phyloP scores from a whole-genome alignment of 2,888 invertebrate genomes.

The Halictus ligatus region DNA sequence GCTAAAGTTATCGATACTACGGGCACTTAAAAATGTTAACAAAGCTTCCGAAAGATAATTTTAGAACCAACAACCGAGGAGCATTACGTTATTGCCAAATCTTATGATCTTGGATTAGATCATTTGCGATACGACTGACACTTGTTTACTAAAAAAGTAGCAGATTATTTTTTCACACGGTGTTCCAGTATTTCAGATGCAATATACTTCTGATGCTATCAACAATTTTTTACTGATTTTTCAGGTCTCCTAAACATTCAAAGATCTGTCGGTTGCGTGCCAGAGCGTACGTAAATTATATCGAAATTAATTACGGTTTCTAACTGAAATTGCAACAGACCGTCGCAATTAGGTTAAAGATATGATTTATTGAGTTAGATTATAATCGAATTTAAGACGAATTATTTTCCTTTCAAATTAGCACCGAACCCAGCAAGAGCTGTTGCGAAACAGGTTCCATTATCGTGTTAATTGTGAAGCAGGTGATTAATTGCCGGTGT shows the following conservation, averaged over 20 bases:
- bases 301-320: no score
- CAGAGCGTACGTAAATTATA: no score
- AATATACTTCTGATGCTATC: no score
- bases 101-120: no score
- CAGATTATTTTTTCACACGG: no score
- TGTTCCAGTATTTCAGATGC: no score
- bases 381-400: not conserved
- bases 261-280: no score
- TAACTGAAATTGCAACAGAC: not conserved
- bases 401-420: not conserved
- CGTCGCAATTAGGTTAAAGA: not conserved
- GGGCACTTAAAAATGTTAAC: not conserved
- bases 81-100: not conserved
- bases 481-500: not conserved
- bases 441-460: not conserved
- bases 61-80: not conserved
- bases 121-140: not conserved
- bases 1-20: not conserved
- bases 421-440: not conserved
- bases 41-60: not conserved
- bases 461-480: not conserved
- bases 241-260: no score
- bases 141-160: not conserved
- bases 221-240: no score
- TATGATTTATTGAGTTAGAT: not conserved